These are phyloP conservation scores for Panonychus citri DNA, from an alignment of 1,140 invertebrate species.

Conservation along the genomic window DNA sequence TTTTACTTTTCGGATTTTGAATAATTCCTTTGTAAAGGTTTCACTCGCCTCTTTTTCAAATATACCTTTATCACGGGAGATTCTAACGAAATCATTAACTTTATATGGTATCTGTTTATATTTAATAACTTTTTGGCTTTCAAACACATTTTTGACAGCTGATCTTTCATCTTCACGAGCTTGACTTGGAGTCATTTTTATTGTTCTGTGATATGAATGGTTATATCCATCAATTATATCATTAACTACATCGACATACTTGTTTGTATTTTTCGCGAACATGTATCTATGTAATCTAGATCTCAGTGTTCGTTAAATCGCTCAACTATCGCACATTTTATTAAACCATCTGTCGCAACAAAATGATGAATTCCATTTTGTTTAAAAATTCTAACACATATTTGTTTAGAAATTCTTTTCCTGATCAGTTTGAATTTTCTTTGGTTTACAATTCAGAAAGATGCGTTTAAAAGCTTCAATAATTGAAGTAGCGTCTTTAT, in stretches of 20 bases:
- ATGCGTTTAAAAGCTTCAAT: no score
- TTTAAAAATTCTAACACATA: constrained; percentile 18
- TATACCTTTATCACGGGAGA: background rate
- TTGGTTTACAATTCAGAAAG: background rate
- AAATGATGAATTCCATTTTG: constrained; percentile 23
- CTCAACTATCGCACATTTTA: constrained; percentile 26
- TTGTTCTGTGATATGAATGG: background rate
- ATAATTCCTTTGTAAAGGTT: no score
- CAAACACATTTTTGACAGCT: background rate
- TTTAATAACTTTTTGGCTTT: background rate
- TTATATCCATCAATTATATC: constrained; percentile 16
- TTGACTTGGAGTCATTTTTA: background rate
- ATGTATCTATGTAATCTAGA: background rate
- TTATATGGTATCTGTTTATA: background rate
- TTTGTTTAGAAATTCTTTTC: constrained; percentile 7
- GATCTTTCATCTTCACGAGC: background rate
- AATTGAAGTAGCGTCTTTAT: no score
- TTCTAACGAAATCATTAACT: background rate
- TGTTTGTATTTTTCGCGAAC: background rate
- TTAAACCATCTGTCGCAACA: constrained; percentile 17
- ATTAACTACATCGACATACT: background rate
- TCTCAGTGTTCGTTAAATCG: constrained; percentile 25
- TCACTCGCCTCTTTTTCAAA: background rate
- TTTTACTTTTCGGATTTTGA: no score
- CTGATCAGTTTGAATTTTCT: constrained; percentile 4